Evolutionary conservation across 2,113 vertebrate species (phyloP).

Genomic region (Tenrec ecaudatus): DNA sequence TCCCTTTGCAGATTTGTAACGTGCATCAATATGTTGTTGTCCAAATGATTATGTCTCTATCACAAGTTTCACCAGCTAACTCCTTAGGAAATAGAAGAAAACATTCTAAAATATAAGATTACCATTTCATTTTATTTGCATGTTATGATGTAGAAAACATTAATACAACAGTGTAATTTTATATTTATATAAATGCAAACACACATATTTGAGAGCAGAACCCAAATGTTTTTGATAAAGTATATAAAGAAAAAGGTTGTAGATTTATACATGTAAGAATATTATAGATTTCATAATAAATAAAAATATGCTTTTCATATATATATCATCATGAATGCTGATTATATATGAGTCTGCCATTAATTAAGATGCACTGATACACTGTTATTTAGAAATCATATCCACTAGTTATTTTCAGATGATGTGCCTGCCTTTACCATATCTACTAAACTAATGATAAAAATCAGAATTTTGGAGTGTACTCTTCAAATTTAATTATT

Average conservation of each 20-base stretch:
- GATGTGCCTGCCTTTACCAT: background rate
- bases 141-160: background rate
- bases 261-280: conserved; percentile 37
- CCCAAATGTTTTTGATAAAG: background rate
- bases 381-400: conserved; percentile 51
- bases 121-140: background rate
- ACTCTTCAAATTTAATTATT: conserved; percentile 63
- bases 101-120: background rate
- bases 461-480: conserved; percentile 40
- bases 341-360: background rate
- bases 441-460: background rate
- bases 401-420: background rate
- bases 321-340: conserved; percentile 1
- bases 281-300: conserved; percentile 48
- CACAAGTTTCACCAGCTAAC: background rate
- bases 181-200: background rate
- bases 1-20: background rate
- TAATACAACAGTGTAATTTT: background rate
- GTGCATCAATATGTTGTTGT: background rate
- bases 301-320: conserved; percentile 54
- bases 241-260: conserved; percentile 22
- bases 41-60: background rate
- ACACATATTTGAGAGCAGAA: background rate
- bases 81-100: background rate
- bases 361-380: conserved; percentile 50